Evolutionary conservation across 2,113 vertebrate species (phyloP).

Genomic region (Formicarius rufipectus): DNA sequence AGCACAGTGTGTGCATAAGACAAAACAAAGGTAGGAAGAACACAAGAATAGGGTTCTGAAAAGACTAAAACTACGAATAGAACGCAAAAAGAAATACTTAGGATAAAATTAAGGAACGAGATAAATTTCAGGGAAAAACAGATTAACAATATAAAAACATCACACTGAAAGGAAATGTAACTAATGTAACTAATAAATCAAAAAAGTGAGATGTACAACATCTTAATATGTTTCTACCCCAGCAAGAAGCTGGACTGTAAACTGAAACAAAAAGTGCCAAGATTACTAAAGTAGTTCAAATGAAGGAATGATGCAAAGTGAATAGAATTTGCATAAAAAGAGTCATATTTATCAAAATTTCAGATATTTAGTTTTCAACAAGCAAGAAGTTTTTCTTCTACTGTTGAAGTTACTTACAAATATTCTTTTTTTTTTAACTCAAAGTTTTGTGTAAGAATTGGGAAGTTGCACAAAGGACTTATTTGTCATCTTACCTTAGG

Average conservation of each 20-base stretch:
- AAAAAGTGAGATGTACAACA: background rate
- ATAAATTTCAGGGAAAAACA: background rate
- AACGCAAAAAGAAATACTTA: no score
- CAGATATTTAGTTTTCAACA: background rate
- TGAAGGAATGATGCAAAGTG: background rate
- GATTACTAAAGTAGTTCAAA: background rate
- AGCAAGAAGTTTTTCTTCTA: background rate
- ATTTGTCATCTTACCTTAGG: slow-evolving; percentile 85
- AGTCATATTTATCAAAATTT: background rate
- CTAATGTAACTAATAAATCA: background rate
- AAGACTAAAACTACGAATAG: background rate
- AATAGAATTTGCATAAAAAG: background rate
- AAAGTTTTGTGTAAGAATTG: background rate
- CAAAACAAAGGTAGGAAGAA: background rate
- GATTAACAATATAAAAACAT: background rate
- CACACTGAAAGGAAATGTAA: background rate
- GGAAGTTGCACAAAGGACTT: background rate
- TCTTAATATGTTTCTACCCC: background rate
- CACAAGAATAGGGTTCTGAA: background rate
- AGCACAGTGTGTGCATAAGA: background rate
- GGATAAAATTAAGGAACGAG: background rate
- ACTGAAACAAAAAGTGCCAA: background rate
- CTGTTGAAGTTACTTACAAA: background rate
- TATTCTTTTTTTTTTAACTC: no score
- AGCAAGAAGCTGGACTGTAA: background rate